phyloP scores from a whole-genome alignment of 2,888 invertebrate genomes.

The Aplocera efformata region DNA sequence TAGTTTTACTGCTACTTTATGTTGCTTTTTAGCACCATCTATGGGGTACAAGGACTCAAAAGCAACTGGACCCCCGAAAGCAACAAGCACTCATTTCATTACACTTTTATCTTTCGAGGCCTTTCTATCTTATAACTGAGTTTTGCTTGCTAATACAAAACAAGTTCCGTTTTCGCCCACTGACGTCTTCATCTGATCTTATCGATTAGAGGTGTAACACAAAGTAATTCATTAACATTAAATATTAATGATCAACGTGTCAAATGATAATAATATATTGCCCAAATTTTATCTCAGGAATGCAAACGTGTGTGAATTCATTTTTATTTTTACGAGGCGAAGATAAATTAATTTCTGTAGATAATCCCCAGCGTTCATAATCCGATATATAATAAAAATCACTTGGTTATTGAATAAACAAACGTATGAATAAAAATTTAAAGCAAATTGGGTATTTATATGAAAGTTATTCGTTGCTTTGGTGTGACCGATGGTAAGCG shows the following conservation, averaged over 20 bases:
- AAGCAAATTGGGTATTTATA: conserved; percentile 67
- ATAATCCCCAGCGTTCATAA: conserved; percentile 29
- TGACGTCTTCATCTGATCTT: conserved; percentile 31
- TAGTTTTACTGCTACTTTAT: too few species aligned
- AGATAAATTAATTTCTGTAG: conserved; percentile 48
- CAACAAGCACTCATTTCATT: too few species aligned
- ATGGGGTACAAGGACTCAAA: too few species aligned
- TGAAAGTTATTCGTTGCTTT: conserved; percentile 56
- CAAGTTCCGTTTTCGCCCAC: conserved; percentile 27
- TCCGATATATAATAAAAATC: conserved; percentile 36
- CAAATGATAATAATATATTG: conserved; percentile 30
- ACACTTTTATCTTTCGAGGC: too few species aligned
- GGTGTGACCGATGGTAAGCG: conserved; percentile 55
- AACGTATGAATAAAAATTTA: conserved; percentile 55
- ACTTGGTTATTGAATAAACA: conserved; percentile 63
- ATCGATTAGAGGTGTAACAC: conserved; percentile 31
- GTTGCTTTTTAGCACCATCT: too few species aligned
- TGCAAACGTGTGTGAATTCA: conserved; percentile 31
- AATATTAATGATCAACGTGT: conserved; percentile 30
- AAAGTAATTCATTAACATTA: conserved; percentile 32
- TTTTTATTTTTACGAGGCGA: conserved; percentile 42
- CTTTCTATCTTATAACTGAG: conserved; percentile 23
- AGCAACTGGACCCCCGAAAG: too few species aligned
- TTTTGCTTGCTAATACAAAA: conserved; percentile 26
- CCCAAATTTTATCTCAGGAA: conserved; percentile 25